A percentile compares a stretch with the other conserved stretches of the same genome.
These are phyloP conservation scores for Ceyx margarethae DNA, from an alignment of 2,113 vertebrate species.

Conservation along the genomic window DNA sequence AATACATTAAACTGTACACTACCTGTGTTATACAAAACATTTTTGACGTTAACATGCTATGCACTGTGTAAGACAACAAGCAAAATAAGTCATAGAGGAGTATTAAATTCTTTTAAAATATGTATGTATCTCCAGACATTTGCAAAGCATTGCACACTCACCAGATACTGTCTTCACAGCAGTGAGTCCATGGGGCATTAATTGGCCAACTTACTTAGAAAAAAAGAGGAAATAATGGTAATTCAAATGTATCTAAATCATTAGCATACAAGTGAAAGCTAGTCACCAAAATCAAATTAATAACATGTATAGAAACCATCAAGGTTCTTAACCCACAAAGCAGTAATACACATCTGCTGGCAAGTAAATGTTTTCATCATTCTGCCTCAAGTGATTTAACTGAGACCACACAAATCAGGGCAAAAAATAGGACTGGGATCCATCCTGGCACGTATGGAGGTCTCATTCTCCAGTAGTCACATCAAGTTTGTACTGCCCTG, in stretches of 20 bases:
- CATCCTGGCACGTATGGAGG: not conserved
- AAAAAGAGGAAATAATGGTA: not conserved
- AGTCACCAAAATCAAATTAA: not conserved
- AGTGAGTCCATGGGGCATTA: accelerated
- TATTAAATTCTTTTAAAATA: not conserved
- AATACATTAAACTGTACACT: not conserved
- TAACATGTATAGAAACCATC: not conserved
- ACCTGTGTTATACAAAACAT: not conserved
- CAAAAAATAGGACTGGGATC: not conserved
- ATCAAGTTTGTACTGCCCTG: not conserved
- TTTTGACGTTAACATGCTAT: not conserved
- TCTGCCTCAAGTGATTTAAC: not conserved
- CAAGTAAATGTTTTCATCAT: not conserved
- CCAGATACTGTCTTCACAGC: not conserved
- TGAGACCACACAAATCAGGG: not conserved
- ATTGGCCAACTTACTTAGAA: not conserved
- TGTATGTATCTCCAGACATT: not conserved
- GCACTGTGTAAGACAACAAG: not conserved
- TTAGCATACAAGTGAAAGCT: not conserved
- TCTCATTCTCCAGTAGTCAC: not conserved
- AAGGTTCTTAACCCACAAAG: not conserved
- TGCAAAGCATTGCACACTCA: not conserved
- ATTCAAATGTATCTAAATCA: not conserved
- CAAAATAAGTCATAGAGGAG: not conserved
- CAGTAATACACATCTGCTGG: not conserved